A percentile compares a stretch with the other conserved stretches of the same genome.
Conservation (phyloP, 2,797 vertebrate species). For the Enteromius anoplus region DNA sequence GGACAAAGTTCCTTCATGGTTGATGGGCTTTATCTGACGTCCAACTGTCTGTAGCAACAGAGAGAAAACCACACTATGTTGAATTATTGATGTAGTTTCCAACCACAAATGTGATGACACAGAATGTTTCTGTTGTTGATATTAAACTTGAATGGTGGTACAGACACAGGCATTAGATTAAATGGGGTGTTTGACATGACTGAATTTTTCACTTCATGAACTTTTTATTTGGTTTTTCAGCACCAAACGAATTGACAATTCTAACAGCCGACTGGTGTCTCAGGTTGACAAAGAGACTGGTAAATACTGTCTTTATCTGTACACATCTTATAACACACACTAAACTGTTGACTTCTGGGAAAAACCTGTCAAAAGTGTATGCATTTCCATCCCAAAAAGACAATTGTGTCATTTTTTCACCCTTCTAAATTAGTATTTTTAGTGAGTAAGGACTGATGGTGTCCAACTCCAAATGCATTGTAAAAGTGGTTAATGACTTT, state of each 20-base stretch:
- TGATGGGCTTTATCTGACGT: slow-evolving; percentile 26
- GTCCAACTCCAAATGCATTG: background rate
- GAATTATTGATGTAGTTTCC: slow-evolving; percentile 53
- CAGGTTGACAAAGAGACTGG: slow-evolving; percentile 95
- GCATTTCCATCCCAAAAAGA: background rate
- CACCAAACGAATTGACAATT: slow-evolving; percentile 92
- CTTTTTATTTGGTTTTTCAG: slow-evolving; percentile 70
- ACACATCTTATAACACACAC: background rate
- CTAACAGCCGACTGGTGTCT: slow-evolving; percentile 92
- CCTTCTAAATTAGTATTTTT: background rate
- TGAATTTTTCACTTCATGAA: background rate
- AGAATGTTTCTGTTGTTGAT: slow-evolving; percentile 26
- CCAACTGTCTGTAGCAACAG: background rate
- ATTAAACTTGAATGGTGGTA: slow-evolving; percentile 2
- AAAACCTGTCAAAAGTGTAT: background rate
- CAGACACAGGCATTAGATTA: slow-evolving; percentile 10
- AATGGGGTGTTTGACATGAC: background rate
- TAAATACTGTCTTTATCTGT: slow-evolving; percentile 63
- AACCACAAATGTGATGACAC: slow-evolving; percentile 33
- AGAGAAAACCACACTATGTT: slow-evolving; percentile 32
- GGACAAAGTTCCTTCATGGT: slow-evolving; percentile 10
- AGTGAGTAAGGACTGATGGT: background rate
- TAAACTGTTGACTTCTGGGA: background rate
- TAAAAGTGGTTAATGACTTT: background rate
- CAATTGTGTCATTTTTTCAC: background rate